These are phyloP conservation scores for Oopsacas minuta DNA, from an alignment of 37 sponge, comb jelly and placozoan species.

Conservation along the genomic window DNA sequence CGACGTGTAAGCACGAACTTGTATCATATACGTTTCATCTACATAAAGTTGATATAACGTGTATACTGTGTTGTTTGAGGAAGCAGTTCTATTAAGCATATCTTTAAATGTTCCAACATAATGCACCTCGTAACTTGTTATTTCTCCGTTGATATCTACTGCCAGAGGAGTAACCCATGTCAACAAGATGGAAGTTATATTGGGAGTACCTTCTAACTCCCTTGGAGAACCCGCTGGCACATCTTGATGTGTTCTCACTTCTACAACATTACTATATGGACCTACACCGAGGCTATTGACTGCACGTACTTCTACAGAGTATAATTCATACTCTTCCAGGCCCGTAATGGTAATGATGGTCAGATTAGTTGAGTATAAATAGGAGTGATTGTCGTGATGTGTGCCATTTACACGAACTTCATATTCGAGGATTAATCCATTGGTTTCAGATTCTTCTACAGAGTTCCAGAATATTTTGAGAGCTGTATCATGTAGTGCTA, in stretches of 20 bases:
- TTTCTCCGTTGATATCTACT: conserved; percentile 1
- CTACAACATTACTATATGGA: not conserved
- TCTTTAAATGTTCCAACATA: not conserved
- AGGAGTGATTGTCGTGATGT: not conserved
- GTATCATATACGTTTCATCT: not conserved
- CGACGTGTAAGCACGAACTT: conserved; percentile 7
- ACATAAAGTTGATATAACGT: not conserved
- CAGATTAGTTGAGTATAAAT: not conserved
- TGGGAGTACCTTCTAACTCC: not conserved
- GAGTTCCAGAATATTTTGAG: conserved; percentile 8
- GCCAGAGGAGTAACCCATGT: not conserved
- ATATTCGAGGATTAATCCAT: conserved; percentile 4
- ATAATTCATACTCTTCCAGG: not conserved
- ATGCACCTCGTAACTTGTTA: not conserved
- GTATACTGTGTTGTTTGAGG: not conserved
- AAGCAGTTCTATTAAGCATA: not conserved
- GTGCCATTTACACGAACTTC: not conserved
- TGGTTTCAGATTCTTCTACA: not conserved
- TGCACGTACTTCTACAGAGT: not conserved
- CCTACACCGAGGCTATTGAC: not conserved
- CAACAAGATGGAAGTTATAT: not conserved
- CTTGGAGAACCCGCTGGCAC: not conserved
- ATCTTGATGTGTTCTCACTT: not conserved
- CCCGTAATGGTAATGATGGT: not conserved
- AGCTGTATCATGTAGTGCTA: not conserved